A percentile compares a stretch with the other conserved stretches of the same genome.
Evolutionary conservation across 2,113 vertebrate species (phyloP).

Genomic region (Hyla sarda): DNA sequence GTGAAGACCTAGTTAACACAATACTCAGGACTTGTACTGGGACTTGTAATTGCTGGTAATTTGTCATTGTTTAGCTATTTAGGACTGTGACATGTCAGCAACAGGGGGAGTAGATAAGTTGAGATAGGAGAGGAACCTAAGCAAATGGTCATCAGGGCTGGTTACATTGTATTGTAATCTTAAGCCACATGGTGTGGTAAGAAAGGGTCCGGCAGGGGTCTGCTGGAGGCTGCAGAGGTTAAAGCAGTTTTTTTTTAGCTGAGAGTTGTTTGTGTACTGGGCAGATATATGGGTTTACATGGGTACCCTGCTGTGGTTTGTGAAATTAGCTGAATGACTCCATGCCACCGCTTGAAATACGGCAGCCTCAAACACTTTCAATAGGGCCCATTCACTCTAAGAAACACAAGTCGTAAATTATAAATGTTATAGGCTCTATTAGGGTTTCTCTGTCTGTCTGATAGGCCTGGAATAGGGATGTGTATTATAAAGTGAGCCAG

Average conservation of each 20-base stretch:
- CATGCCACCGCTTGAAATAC: constrained; percentile 2
- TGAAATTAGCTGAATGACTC: constrained; percentile 15
- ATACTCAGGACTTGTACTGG: background rate
- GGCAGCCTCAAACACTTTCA: constrained; percentile 7
- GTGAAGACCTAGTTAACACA: constrained; percentile 10
- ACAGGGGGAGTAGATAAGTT: constrained; percentile 28
- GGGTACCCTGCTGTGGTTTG: constrained; percentile 40
- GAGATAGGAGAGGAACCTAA: background rate
- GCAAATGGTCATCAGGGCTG: constrained; percentile 28
- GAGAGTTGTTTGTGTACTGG: background rate
- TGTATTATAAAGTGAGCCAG: background rate
- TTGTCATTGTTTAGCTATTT: constrained; percentile 53
- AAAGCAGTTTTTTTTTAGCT: background rate
- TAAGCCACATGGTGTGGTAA: background rate
- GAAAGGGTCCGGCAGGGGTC: background rate
- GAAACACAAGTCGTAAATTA: constrained; percentile 22
- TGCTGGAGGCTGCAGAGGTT: background rate
- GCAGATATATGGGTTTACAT: constrained; percentile 32
- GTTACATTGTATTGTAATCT: constrained; percentile 38
- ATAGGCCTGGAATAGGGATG: background rate
- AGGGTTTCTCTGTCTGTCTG: background rate
- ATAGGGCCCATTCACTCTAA: background rate
- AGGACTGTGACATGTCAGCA: constrained; percentile 50
- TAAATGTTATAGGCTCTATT: background rate
- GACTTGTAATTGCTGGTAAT: constrained; percentile 46